Base-by-base conservation (phyloP, 2,797 vertebrate species). In the Melanotaenia pygmaea region DNA sequence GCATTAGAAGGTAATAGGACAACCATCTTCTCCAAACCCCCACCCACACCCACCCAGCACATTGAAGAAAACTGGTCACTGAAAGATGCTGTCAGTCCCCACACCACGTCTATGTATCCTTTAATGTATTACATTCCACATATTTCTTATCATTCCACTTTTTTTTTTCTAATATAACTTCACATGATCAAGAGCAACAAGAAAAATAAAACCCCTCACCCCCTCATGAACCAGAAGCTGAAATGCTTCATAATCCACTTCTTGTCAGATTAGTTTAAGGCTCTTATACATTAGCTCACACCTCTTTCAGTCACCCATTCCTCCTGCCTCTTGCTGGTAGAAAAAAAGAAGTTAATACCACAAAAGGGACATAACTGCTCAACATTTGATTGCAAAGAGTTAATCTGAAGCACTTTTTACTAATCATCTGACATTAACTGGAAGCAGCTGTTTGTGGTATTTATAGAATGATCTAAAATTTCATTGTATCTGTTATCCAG, bases 381-480 rank as follows among this genome's bases (percentile, higher is more conserved):
- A 77, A 59, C 78, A 76, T 83, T 83, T 76, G 89, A 82, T 80
- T 82, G 71, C 72, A 64, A 79, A 83, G 57, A 51, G 83, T 89
- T 93, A 87, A 93, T 92, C 74, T 75, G 72, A 67, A 26, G 72
- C 64, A 80, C 58, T 43, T 93, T 94, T 89, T 91, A 94, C 57
- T 92, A 94, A 94, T 94, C 87, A 90, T 88, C 68, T 88, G 81
- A 83, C 85, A 91, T 91, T 94, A 95, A 95, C 91, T 94, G 84
- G 82, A 94, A 94, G 87, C 94, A 95, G 94, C 92, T 96, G 95
- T 73, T 73, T 38, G 82, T 28, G 88, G 91, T 95, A 95, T 96
- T 96, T 95, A 96, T 96, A 95, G 94, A 94, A 94, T 86, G 87
- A 95, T 92, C 91, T 94, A 84, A 94, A 90, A 94, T 94, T 88